Percentiles rank a stretch among this genome's conserved stretches.
These are phyloP conservation scores for Acanthopleura granulata DNA, from an alignment of 2,888 invertebrate species.

Conservation along the genomic window DNA sequence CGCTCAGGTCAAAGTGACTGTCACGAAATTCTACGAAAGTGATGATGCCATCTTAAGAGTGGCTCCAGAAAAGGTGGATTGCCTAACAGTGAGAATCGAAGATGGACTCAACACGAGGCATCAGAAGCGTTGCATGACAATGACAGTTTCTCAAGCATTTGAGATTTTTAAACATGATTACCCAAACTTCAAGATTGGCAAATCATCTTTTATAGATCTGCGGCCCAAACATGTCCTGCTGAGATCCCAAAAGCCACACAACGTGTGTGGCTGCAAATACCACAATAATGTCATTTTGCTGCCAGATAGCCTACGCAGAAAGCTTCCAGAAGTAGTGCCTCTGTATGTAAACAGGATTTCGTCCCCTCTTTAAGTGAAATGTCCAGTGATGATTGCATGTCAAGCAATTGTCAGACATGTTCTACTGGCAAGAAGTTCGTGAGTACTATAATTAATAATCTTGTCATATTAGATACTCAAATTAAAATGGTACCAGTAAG, in stretches of 20 bases:
- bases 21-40: background rate
- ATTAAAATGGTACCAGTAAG: no score
- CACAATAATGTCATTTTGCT: constrained; percentile 5
- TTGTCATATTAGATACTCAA: no score
- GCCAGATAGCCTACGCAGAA: background rate
- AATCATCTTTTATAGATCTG: background rate
- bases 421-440: no score
- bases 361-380: no score
- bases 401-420: no score
- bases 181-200: background rate
- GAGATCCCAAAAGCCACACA: no score
- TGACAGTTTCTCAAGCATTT: background rate
- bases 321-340: background rate
- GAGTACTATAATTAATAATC: no score
- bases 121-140: background rate
- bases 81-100: background rate
- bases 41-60: background rate
- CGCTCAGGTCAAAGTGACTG: no score
- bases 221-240: constrained; percentile 4
- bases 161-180: no score
- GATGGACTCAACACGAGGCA: background rate
- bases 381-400: background rate
- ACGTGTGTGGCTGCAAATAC: constrained; percentile 18
- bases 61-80: background rate
- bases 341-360: no score